Percentiles rank a stretch among this genome's conserved stretches.
phyloP scores from a whole-genome alignment of 1,140 invertebrate genomes.

The Bombus confusus region DNA sequence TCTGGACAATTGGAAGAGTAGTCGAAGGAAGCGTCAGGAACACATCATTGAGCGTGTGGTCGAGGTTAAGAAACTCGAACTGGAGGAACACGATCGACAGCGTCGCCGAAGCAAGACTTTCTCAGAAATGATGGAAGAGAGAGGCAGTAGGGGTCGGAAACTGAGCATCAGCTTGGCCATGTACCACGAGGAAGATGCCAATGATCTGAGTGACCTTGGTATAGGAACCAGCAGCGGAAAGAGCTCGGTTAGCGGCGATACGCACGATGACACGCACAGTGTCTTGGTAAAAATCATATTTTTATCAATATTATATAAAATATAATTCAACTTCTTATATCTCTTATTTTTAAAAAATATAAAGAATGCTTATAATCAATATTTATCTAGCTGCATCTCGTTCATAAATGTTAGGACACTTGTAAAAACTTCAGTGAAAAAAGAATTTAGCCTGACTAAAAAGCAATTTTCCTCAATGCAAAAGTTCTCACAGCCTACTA shows the following conservation, averaged over 20 bases:
- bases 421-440: no score
- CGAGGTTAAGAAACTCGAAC: constrained; percentile 92
- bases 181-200: constrained; percentile 90
- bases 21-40: constrained; percentile 93
- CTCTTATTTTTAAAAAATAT: no score
- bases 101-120: constrained; percentile 94
- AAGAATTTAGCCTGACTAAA: not conserved
- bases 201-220: constrained; percentile 91
- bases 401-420: no score
- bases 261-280: constrained; percentile 88
- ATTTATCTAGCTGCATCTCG: no score
- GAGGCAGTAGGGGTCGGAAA: constrained; percentile 84
- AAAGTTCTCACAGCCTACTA: no score
- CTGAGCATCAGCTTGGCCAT: constrained; percentile 85
- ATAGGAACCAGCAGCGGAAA: constrained; percentile 90
- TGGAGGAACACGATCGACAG: constrained; percentile 88
- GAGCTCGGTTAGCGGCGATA: constrained; percentile 88
- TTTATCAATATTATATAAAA: not conserved
- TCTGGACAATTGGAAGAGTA: constrained; percentile 96
- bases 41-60: constrained; percentile 94
- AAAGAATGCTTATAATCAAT: no score
- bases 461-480: not conserved
- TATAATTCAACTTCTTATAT: no score
- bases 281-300: constrained; percentile 84
- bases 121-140: constrained; percentile 96